These are phyloP conservation scores for Micronisus gabar DNA, from an alignment of 2,113 vertebrate species.

Conservation along the genomic window DNA sequence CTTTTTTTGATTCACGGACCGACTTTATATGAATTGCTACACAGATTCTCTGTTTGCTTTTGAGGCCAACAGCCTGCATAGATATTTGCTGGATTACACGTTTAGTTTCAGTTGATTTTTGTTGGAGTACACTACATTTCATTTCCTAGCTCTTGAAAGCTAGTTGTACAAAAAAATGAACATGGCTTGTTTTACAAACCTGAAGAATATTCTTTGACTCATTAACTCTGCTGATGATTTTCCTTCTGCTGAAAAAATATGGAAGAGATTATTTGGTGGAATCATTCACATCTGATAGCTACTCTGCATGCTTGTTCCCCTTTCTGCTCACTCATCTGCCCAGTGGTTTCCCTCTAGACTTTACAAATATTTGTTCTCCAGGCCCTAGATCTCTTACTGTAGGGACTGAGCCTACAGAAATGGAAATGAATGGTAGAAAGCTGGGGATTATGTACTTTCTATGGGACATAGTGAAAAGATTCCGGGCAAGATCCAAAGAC, in stretches of 20 bases:
- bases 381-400: not conserved
- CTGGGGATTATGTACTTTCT: not conserved
- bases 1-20: not conserved
- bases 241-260: not conserved
- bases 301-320: not conserved
- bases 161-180: not conserved
- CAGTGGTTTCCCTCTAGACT: not conserved
- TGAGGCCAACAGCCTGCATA: not conserved
- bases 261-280: not conserved
- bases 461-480: not conserved
- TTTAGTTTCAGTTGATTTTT: not conserved
- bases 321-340: not conserved
- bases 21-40: not conserved
- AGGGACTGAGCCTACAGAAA: not conserved
- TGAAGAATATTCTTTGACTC: not conserved
- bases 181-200: not conserved
- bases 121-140: conserved; percentile 57
- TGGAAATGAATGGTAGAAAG: not conserved
- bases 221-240: not conserved
- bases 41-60: not conserved
- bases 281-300: not conserved
- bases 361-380: not conserved
- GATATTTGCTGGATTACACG: not conserved
- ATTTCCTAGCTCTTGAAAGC: conserved; percentile 1
- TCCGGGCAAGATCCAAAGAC: not conserved